Percentiles rank a stretch among this genome's conserved stretches.
phyloP scores from a whole-genome alignment of 1,140 invertebrate species.

The Pomacea maculata region DNA sequence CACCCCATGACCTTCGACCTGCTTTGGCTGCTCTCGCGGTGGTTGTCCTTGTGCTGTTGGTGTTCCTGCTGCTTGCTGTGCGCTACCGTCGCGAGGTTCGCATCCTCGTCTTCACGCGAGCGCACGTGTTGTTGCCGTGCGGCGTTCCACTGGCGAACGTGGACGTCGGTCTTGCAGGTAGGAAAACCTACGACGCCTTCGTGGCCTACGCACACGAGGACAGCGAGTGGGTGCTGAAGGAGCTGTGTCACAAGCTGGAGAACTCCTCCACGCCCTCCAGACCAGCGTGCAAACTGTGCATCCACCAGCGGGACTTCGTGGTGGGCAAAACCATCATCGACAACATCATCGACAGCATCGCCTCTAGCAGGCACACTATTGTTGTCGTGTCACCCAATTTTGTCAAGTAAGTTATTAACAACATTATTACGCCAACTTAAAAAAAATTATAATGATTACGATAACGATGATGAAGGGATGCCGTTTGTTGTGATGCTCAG shows the following conservation, averaged over 20 bases:
- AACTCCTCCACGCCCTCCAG: background rate
- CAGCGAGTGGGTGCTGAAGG: slow-evolving; percentile 41
- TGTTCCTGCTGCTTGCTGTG: slow-evolving; percentile 9
- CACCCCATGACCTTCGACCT: background rate
- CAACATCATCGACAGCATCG: slow-evolving; percentile 89
- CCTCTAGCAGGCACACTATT: slow-evolving; percentile 87
- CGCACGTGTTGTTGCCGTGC: slow-evolving; percentile 37
- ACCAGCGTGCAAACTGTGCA: slow-evolving; percentile 39
- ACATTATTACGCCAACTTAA: background rate
- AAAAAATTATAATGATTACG: background rate
- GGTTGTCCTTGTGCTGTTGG: slow-evolving; percentile 2
- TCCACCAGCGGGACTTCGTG: slow-evolving; percentile 53
- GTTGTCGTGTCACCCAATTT: slow-evolving; percentile 93
- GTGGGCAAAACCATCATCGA: slow-evolving; percentile 74
- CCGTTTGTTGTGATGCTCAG: too few species aligned
- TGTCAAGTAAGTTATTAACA: slow-evolving; percentile 64
- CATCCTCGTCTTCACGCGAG: slow-evolving; percentile 41
- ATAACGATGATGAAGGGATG: too few species aligned
- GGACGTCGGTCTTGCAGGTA: background rate
- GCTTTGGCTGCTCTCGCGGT: slow-evolving; percentile 3
- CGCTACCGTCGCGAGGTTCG: slow-evolving; percentile 31
- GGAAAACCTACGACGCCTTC: slow-evolving; percentile 50
- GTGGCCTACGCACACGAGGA: slow-evolving; percentile 49
- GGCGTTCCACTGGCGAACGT: background rate
- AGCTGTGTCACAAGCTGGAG: slow-evolving; percentile 39